Evolutionary conservation across 2,113 vertebrate species (phyloP).

Genomic region (Coturnix japonica): DNA sequence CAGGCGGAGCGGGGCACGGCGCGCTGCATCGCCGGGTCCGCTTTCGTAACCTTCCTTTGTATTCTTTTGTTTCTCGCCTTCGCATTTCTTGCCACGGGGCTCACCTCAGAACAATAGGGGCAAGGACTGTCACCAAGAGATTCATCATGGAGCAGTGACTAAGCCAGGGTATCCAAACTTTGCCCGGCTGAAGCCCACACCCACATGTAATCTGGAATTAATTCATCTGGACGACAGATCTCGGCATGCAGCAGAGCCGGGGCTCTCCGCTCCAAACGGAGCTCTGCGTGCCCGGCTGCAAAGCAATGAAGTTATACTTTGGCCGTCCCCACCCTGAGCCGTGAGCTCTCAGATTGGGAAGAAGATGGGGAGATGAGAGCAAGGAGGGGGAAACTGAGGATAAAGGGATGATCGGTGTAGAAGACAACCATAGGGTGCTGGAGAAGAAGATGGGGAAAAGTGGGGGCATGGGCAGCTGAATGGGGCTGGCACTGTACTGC

Average conservation of each 20-base stretch:
- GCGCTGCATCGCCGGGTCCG: slow-evolving; percentile 45
- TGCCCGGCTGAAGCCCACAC: slow-evolving; percentile 65
- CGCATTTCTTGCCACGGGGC: slow-evolving; percentile 65
- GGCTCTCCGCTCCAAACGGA: slow-evolving; percentile 18
- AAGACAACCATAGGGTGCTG: neutral
- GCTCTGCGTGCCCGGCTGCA: neutral
- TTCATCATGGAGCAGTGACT: slow-evolving; percentile 67
- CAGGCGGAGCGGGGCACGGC: neutral
- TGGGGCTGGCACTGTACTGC: too few species aligned
- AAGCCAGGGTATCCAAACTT: slow-evolving; percentile 54
- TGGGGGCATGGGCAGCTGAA: neutral
- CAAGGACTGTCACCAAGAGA: slow-evolving; percentile 65
- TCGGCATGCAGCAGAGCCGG: slow-evolving; percentile 20
- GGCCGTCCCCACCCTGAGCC: neutral
- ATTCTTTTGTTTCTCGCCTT: slow-evolving; percentile 69
- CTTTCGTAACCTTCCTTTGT: slow-evolving; percentile 72
- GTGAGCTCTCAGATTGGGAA: neutral
- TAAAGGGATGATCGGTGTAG: neutral
- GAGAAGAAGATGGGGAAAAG: neutral
- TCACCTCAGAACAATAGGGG: slow-evolving; percentile 70
- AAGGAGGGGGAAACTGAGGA: neutral
- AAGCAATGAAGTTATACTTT: neutral
- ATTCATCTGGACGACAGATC: slow-evolving; percentile 59
- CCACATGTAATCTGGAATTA: slow-evolving; percentile 67
- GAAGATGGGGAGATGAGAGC: neutral